Conservation (phyloP, 2,113 vertebrate species). For the Leptosomus discolor region DNA sequence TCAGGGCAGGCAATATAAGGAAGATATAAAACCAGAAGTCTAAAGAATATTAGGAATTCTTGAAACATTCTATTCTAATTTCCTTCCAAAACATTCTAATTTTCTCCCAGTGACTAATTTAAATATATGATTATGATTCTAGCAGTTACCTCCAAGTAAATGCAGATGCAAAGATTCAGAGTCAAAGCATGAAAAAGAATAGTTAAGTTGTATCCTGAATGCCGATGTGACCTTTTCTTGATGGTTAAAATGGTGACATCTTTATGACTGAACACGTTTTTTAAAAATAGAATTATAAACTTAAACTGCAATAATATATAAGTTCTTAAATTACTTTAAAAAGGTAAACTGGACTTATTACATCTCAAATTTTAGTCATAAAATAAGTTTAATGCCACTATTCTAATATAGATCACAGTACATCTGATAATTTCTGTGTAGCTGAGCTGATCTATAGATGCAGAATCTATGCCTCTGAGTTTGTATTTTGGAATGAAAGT, state of each 20-base stretch:
- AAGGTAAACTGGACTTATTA: slow-evolving; percentile 26
- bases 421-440: background rate
- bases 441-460: background rate
- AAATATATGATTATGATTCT: slow-evolving; percentile 58
- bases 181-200: slow-evolving; percentile 56
- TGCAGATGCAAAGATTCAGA: slow-evolving; percentile 47
- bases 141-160: slow-evolving; percentile 10
- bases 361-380: slow-evolving; percentile 16
- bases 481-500: background rate
- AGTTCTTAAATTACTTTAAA: background rate
- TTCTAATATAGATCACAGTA: background rate
- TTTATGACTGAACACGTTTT: slow-evolving; percentile 48
- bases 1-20: background rate
- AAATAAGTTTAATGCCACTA: background rate
- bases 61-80: background rate
- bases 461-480: background rate
- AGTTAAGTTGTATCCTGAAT: slow-evolving; percentile 43
- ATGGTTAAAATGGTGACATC: slow-evolving; percentile 51
- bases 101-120: slow-evolving; percentile 37
- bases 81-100: slow-evolving; percentile 30
- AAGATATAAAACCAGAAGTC: background rate
- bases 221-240: slow-evolving; percentile 44
- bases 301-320: background rate
- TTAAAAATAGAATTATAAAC: slow-evolving; percentile 47
- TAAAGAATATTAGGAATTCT: background rate